Evolutionary conservation across 2,888 invertebrate genomes (phyloP), one percentile per base, ranked within the genome.

Genomic region (Cataglyphis livida): DNA sequence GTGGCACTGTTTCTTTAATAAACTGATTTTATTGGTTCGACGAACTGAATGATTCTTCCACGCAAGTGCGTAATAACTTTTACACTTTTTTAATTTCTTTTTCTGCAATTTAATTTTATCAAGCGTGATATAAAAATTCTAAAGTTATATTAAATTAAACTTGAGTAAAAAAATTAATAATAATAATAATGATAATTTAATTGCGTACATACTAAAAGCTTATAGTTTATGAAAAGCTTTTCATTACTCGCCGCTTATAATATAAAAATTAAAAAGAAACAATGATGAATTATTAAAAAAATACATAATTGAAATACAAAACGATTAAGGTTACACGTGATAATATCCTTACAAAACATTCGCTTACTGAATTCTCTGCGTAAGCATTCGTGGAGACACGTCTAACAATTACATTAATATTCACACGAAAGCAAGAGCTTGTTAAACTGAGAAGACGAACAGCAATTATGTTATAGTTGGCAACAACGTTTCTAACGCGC

Each of bases 371-470:
- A 18, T 28, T n/a, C 3, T 15, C 51, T 51, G 10, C 51, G 25
- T 57, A 68, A 41, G n/a, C 68, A 66, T 68, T 32, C 54, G 35
- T 38, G 15, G 10, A 68, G n/a, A 41, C 51, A 66, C 76, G 7
- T 54, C 38, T 51, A 76, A 75, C 75, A 75, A 76, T 76, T 66
- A 66, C 32, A 41, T 76, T 64, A 66, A 66, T 54, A 75, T 76
- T 66, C 38, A 25, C 38, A 54, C 76, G 38, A 76, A 41, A 76
- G 54, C 38, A 66, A 76, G 76, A 76, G 54, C 68, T 68, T 21
- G 76, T 76, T 76, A 66, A 68, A 68, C 54, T 51, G 41, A 28
- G 68, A 76, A 68, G 66, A 51, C 38, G 68, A 54, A 66, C 66
- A 54, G 66, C 76, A 76, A 66, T 76, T 76, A 68, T 28, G 54